Evolutionary conservation across 2,888 invertebrate genomes (phyloP).

Genomic region (Drosophila picticornis): DNA sequence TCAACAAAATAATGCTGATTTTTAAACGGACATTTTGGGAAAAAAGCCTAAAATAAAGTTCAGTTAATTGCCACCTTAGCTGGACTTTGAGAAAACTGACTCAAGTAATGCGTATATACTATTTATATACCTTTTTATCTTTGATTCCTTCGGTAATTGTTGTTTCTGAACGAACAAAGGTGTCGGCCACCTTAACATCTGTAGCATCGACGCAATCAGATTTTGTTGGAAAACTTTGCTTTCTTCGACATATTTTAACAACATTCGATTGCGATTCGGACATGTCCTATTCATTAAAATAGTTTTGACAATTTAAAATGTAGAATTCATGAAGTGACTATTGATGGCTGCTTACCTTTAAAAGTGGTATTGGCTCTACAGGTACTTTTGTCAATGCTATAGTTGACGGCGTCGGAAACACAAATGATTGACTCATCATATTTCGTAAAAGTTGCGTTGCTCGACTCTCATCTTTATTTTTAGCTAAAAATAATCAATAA

Average conservation of each 20-base stretch:
- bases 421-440: conserved; percentile 91
- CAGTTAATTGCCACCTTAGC: conserved; percentile 1
- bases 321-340: background rate
- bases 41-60: background rate
- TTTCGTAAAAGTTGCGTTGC: conserved; percentile 91
- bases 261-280: conserved; percentile 70
- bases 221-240: conserved; percentile 91
- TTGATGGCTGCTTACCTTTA: conserved; percentile 76
- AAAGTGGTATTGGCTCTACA: conserved; percentile 84
- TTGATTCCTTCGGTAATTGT: conserved; percentile 60
- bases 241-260: conserved; percentile 88
- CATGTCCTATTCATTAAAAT: conserved; percentile 61
- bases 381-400: conserved; percentile 79
- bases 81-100: conserved; percentile 13
- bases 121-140: conserved; percentile 68
- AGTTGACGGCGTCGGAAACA: conserved; percentile 88
- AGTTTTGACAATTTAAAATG: conserved; percentile 5
- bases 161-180: conserved; percentile 53
- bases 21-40: background rate
- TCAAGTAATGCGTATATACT: background rate
- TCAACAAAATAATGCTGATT: background rate
- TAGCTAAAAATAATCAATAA: conserved; percentile 54
- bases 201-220: conserved; percentile 71
- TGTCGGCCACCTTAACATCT: conserved; percentile 52
- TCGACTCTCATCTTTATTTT: conserved; percentile 87